A percentile compares a stretch with the other conserved stretches of the same genome.
Evolutionary conservation across 2,797 vertebrate species (phyloP).

Genomic region (Glyptemys insculpta): DNA sequence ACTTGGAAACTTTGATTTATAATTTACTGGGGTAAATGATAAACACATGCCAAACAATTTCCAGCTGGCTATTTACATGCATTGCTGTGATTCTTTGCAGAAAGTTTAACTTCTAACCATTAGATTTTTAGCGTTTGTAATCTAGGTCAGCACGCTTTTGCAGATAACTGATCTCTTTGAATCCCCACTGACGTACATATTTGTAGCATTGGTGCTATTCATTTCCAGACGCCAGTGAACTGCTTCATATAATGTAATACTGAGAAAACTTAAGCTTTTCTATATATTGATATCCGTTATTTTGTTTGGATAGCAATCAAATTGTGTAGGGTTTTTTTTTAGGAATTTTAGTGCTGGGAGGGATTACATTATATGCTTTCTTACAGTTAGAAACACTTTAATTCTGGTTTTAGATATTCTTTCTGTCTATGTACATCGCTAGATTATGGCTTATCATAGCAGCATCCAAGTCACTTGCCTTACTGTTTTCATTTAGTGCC

Average conservation of each 20-base stretch:
- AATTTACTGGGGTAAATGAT: not conserved
- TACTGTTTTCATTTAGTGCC: not conserved
- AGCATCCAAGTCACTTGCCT: not conserved
- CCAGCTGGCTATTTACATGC: not conserved
- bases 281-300: not conserved
- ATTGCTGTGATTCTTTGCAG: not conserved
- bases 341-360: not conserved
- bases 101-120: not conserved
- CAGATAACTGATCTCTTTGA: not conserved
- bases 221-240: not conserved
- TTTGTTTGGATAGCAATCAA: not conserved
- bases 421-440: not conserved
- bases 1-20: not conserved
- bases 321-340: not conserved
- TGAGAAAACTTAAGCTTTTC: not conserved
- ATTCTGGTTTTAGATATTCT: not conserved
- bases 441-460: not conserved
- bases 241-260: not conserved
- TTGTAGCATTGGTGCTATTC: not conserved
- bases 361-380: not conserved
- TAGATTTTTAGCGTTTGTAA: not conserved
- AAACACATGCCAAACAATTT: not conserved
- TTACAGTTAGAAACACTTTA: not conserved
- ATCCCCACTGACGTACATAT: not conserved
- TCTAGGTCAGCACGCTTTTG: not conserved